These are phyloP conservation scores for Orthonychiurus folsomi DNA, from an alignment of 2,888 invertebrate genomes.

Conservation along the genomic window DNA sequence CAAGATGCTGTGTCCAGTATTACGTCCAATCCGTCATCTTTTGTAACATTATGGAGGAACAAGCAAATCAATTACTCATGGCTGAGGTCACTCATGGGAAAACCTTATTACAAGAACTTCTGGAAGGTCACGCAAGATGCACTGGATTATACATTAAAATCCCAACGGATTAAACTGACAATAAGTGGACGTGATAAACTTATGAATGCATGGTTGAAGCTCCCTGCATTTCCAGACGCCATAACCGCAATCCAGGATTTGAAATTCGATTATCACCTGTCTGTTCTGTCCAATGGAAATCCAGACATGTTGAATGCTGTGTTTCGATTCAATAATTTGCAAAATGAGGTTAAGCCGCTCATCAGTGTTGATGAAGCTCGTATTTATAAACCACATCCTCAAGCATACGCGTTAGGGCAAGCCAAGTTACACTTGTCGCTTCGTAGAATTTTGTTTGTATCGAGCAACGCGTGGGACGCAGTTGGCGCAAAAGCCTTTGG, in stretches of 20 bases:
- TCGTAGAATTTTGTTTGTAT: conserved; percentile 1
- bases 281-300: conserved; percentile 6
- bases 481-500: conserved; percentile 4
- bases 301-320: background rate
- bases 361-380: conserved; percentile 3
- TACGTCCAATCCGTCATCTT: background rate
- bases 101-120: background rate
- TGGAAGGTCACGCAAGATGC: conserved; percentile 3
- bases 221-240: conserved; percentile 6
- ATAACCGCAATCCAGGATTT: background rate
- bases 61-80: conserved; percentile 11
- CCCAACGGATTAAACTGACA: background rate
- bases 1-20: background rate
- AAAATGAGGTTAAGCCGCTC: background rate
- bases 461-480: conserved; percentile 5
- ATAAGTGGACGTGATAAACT: background rate
- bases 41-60: background rate
- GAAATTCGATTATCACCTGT: background rate
- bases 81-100: conserved; percentile 4
- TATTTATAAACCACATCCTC: conserved; percentile 4
- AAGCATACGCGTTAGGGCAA: background rate
- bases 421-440: no score
- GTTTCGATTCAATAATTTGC: background rate
- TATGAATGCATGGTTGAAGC: background rate
- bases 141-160: conserved; percentile 1